Conservation (phyloP, 2,888 invertebrate species). For the Craniophora ligustri region DNA sequence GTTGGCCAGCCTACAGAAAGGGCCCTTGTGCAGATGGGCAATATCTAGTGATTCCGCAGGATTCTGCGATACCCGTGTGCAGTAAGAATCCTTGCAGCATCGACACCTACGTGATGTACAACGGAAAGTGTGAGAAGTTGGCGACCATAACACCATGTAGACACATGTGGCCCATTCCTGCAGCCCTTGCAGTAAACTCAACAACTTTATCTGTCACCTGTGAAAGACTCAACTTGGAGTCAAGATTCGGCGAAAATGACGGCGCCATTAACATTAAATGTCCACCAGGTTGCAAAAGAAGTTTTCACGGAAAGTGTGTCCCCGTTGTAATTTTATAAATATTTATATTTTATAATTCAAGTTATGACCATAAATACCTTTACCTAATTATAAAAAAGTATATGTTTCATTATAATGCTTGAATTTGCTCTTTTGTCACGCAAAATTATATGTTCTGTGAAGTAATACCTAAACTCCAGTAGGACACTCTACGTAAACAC, state of each 20-base stretch:
- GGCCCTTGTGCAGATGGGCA: slow-evolving; percentile 90
- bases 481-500: no score
- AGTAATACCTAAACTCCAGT: no score
- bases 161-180: slow-evolving; percentile 65
- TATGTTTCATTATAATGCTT: background rate
- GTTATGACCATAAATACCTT: slow-evolving; percentile 35
- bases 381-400: background rate
- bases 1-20: slow-evolving; percentile 89
- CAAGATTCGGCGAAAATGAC: slow-evolving; percentile 64
- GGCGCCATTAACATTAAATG: slow-evolving; percentile 49
- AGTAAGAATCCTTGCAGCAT: slow-evolving; percentile 88
- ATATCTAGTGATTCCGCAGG: slow-evolving; percentile 86
- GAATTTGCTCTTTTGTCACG: slow-evolving; percentile 12
- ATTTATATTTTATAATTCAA: slow-evolving; percentile 12
- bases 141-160: slow-evolving; percentile 79
- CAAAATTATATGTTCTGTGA: slow-evolving; percentile 8
- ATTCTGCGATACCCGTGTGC: slow-evolving; percentile 89
- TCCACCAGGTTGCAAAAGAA: slow-evolving; percentile 73
- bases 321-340: slow-evolving; percentile 27
- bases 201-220: slow-evolving; percentile 89
- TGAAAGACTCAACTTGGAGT: slow-evolving; percentile 67
- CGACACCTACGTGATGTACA: slow-evolving; percentile 83
- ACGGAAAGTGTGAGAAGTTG: slow-evolving; percentile 81
- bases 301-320: slow-evolving; percentile 67
- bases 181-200: slow-evolving; percentile 89